Conservation (phyloP, 2,113 vertebrate genomes). For the Balaenoptera acutorostrata region DNA sequence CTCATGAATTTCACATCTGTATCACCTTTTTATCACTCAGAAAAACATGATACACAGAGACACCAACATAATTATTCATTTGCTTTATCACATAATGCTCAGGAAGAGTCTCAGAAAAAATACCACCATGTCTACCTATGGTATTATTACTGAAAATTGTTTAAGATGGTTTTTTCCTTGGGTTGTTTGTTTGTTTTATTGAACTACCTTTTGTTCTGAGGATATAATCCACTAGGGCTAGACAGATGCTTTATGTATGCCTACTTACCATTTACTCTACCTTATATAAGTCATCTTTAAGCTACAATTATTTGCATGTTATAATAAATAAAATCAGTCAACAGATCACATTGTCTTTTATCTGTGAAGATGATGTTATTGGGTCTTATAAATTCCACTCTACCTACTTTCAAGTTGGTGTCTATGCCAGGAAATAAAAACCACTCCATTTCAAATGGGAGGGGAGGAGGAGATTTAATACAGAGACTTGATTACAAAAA, state of each 20-base stretch:
- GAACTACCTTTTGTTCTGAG: background rate
- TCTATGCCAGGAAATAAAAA: background rate
- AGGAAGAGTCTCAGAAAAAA: background rate
- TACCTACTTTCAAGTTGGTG: background rate
- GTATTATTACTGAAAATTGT: background rate
- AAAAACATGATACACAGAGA: background rate
- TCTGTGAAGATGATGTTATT: background rate
- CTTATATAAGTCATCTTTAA: background rate
- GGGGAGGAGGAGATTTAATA: background rate
- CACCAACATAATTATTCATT: background rate
- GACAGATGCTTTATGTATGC: background rate
- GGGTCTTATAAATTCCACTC: background rate
- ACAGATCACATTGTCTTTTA: background rate
- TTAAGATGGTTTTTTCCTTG: background rate
- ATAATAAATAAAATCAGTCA: background rate
- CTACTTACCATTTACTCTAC: background rate
- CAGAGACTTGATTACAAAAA: background rate
- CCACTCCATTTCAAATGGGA: background rate
- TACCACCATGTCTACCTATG: background rate
- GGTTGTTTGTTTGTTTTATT: background rate
- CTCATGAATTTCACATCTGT: background rate
- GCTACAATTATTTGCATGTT: background rate
- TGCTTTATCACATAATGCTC: background rate
- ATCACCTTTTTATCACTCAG: background rate
- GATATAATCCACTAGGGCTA: background rate